A percentile compares a stretch with the other conserved stretches of the same genome.
phyloP scores from a whole-genome alignment of 35 echinoderm and acorn worm species.

The Acanthaster planci region DNA sequence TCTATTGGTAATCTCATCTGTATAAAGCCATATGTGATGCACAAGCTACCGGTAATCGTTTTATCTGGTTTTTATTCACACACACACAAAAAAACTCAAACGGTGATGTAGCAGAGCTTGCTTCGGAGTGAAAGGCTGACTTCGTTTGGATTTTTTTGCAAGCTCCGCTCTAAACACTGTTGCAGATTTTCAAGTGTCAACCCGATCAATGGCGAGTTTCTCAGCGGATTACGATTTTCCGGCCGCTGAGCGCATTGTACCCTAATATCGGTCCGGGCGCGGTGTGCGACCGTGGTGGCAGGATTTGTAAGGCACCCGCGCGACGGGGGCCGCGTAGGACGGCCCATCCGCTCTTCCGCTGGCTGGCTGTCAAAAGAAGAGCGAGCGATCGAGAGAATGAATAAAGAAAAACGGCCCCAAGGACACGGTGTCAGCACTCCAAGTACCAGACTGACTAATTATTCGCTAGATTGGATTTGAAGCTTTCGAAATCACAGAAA shows the following conservation, averaged over 20 bases:
- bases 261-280: neutral
- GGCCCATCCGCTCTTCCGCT: too few species aligned
- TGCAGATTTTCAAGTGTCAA: conserved; percentile 8
- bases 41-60: too few species aligned
- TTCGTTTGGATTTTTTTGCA: neutral
- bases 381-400: too few species aligned
- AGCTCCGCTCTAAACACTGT: neutral
- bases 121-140: too few species aligned
- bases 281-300: neutral
- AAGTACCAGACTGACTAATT: neutral
- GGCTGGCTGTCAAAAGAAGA: too few species aligned
- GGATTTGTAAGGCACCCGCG: neutral
- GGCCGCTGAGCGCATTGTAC: neutral
- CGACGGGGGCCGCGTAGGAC: neutral
- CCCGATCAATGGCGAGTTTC: neutral
- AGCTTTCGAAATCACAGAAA: neutral
- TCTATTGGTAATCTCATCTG: too few species aligned
- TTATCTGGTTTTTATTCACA: too few species aligned
- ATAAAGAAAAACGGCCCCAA: neutral
- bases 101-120: too few species aligned
- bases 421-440: conserved; percentile 9
- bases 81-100: too few species aligned
- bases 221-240: conserved; percentile 19
- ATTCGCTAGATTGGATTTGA: neutral
- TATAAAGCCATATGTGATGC: too few species aligned